Base-by-base conservation (phyloP, 2,113 vertebrate genomes). In the Pica pica region DNA sequence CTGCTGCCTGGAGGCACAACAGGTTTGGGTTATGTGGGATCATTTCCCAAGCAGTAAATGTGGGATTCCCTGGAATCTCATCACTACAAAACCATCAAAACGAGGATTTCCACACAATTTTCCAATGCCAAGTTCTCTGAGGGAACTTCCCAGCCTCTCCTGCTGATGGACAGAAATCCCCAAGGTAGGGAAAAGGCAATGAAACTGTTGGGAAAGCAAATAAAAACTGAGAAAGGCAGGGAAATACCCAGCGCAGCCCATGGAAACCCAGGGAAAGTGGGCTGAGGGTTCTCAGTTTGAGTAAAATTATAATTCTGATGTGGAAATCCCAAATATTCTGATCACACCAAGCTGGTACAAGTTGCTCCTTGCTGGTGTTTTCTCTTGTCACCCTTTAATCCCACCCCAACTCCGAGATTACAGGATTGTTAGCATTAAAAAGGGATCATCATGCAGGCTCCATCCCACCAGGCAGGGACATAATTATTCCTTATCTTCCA, bases 401-500 rank as follows among this genome's bases (percentile, higher is more conserved):
- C 97, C 97, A 93, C 71, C 97, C 89, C 93, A 96, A 96, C 97
- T 89, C 93, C 95, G 94, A 92, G 78, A 90, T 83, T 96, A 95
- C 90, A 94, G 95, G 95, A 94, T 89, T 97, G 96, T 98, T 97
- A 95, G 97, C 97, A 97, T 35, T 92, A 60, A 44, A 97, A 95
- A 79, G 65, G 90, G 92, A 92, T 83, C 94, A 73, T 92, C 97
- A 33, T 91, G 90, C 74, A 93, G 89, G 83, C 92, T 92, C 95
- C 94, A 89, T 92, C 87, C 97, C 95, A 95, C 85, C 90, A 93
- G 95, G 94, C 96, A 95, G 91, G 93, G 97, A 96, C 87, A 86
- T 95, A 98, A 98, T 98, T 98, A 98, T 95, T 83, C 96, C 97
- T 98, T 98, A 98, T 98, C 98, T 98, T 93, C 93, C 96, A n/a